phyloP scores from a whole-genome alignment of 2,797 vertebrate genomes.

The Phaenicophaeus curvirostris region DNA sequence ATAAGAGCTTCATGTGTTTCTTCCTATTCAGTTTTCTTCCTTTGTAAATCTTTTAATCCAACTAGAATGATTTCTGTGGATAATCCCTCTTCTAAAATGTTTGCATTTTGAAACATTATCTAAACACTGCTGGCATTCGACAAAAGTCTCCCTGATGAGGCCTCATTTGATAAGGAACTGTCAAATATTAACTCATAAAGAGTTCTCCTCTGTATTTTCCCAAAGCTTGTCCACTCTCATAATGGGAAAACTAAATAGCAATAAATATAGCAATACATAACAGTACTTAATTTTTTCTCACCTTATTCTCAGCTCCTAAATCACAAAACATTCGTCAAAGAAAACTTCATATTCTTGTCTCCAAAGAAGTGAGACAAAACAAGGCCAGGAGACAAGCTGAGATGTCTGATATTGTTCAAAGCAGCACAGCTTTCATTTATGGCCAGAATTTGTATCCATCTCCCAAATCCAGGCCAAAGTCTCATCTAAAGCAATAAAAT shows the following conservation, averaged over 20 bases:
- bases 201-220: neutral
- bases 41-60: constrained; percentile 20
- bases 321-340: neutral
- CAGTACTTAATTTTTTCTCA: neutral
- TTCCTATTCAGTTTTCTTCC: neutral
- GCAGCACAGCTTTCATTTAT: neutral
- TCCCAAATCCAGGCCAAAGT: neutral
- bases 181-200: neutral
- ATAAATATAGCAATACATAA: neutral
- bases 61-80: neutral
- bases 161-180: neutral
- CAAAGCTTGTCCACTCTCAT: neutral
- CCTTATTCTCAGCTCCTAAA: neutral
- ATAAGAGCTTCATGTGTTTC: neutral
- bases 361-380: neutral
- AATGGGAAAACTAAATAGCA: neutral
- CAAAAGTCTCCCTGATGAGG: neutral
- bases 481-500: neutral
- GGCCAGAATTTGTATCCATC: neutral
- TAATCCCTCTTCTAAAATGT: neutral
- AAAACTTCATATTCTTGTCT: neutral
- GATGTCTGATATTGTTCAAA: neutral
- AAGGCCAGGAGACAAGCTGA: neutral
- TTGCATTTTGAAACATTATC: neutral
- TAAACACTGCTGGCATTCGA: neutral